Conservation (phyloP, 2,797 vertebrate species). For the Melanotaenia maccullochi region DNA sequence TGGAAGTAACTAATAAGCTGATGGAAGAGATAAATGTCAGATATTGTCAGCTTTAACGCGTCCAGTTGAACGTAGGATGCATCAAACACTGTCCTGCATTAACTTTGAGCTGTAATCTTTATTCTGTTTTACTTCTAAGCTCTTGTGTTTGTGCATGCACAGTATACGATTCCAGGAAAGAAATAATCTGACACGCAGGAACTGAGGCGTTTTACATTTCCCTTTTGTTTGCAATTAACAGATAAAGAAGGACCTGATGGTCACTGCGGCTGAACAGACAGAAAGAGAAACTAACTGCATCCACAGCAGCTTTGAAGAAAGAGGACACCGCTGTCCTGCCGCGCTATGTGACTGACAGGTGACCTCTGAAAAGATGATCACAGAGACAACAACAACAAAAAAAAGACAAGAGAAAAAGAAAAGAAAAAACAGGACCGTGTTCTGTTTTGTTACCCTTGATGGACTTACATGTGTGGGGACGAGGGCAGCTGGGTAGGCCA, state of each 20-base stretch:
- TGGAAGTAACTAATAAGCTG: slow-evolving; percentile 8
- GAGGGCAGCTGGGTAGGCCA: slow-evolving; percentile 96
- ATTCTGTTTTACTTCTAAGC: not conserved
- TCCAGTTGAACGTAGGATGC: no score
- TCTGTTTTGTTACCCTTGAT: not conserved
- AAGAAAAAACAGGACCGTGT: no score
- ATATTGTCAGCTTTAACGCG: no score
- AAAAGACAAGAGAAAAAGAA: no score
- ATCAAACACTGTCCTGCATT: no score
- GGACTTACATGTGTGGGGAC: slow-evolving; percentile 96
- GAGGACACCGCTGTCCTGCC: slow-evolving; percentile 25
- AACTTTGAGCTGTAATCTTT: no score
- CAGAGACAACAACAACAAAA: not conserved
- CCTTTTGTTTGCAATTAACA: slow-evolving; percentile 44
- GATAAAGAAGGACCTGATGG: slow-evolving; percentile 14
- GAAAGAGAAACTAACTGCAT: slow-evolving; percentile 56
- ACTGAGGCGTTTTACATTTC: slow-evolving; percentile 39
- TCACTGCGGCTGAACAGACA: slow-evolving; percentile 26
- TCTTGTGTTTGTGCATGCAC: not conserved
- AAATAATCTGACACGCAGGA: not conserved
- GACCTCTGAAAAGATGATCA: slow-evolving; percentile 18
- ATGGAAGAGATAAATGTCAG: not conserved
- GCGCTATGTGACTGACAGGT: slow-evolving; percentile 30
- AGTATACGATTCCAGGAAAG: not conserved
- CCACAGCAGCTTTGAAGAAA: slow-evolving; percentile 44